These are phyloP conservation scores for Pristiophorus japonicus DNA, from an alignment of 2,113 vertebrate genomes.

Conservation along the genomic window DNA sequence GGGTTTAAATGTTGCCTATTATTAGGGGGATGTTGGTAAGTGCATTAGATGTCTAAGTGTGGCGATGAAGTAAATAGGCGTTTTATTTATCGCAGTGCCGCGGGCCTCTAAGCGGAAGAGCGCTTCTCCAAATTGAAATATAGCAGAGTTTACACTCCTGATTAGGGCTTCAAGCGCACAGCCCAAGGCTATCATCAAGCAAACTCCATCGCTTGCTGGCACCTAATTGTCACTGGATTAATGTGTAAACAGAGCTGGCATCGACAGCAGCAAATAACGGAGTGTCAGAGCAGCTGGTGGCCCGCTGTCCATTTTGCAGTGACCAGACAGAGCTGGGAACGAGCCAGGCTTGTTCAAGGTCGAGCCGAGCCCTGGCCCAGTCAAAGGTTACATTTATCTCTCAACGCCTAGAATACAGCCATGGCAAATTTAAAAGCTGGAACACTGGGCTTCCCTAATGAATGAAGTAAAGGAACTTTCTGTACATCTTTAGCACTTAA, in stretches of 20 bases:
- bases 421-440: not conserved
- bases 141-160: slow-evolving; percentile 99
- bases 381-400: not conserved
- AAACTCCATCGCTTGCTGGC: slow-evolving; percentile 76
- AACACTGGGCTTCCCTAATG: not conserved
- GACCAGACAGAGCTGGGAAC: slow-evolving; percentile 43
- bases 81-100: slow-evolving; percentile 99
- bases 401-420: not conserved
- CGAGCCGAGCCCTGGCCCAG: not conserved
- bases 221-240: slow-evolving; percentile 97
- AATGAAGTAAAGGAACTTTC: not conserved
- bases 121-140: slow-evolving; percentile 99
- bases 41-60: slow-evolving; percentile 84
- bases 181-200: slow-evolving; percentile 89
- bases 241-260: slow-evolving; percentile 81
- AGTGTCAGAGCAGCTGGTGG: slow-evolving; percentile 68
- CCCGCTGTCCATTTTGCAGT: slow-evolving; percentile 64
- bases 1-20: slow-evolving; percentile 85
- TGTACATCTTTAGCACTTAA: not conserved
- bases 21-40: slow-evolving; percentile 85
- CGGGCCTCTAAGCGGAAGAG: slow-evolving; percentile 98
- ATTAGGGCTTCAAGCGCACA: slow-evolving; percentile 88
- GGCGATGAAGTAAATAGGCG: slow-evolving; percentile 97
- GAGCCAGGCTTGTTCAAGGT: not conserved
- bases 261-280: slow-evolving; percentile 73